Evolutionary conservation across 1,140 invertebrate species (phyloP).

Genomic region (Spodoptera frugiperda): DNA sequence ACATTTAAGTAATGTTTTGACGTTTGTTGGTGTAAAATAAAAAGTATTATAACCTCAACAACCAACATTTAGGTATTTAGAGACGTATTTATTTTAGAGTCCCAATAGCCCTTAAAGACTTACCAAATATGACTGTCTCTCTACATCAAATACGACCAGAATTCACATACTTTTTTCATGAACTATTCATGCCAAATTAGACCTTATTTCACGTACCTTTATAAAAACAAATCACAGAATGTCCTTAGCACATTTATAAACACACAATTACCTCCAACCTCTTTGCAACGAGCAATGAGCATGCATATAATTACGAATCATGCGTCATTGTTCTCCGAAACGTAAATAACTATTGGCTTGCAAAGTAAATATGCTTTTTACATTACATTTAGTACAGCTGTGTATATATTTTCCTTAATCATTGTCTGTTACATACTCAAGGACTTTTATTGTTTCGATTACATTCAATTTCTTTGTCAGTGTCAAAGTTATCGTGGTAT

Average conservation of each 20-base stretch:
- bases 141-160: too few species aligned
- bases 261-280: background rate
- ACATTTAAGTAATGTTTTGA: background rate
- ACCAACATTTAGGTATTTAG: too few species aligned
- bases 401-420: constrained; percentile 31
- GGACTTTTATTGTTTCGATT: constrained; percentile 2
- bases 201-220: too few species aligned
- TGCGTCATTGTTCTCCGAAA: constrained; percentile 15
- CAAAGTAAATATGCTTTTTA: constrained; percentile 16
- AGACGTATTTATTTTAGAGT: too few species aligned
- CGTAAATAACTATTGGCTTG: constrained; percentile 8
- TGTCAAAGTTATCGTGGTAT: constrained; percentile 5
- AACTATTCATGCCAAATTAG: too few species aligned
- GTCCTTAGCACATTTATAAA: background rate
- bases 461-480: constrained; percentile 36
- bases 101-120: too few species aligned
- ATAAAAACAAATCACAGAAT: background rate
- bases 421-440: background rate
- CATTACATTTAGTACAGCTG: constrained; percentile 5
- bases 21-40: background rate
- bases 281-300: background rate
- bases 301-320: constrained; percentile 6
- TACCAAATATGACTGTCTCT: too few species aligned
- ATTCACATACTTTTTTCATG: too few species aligned
- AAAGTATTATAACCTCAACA: too few species aligned